Evolutionary conservation across 1,140 invertebrate genomes (phyloP).

Genomic region (Lasioglossum albipes): DNA sequence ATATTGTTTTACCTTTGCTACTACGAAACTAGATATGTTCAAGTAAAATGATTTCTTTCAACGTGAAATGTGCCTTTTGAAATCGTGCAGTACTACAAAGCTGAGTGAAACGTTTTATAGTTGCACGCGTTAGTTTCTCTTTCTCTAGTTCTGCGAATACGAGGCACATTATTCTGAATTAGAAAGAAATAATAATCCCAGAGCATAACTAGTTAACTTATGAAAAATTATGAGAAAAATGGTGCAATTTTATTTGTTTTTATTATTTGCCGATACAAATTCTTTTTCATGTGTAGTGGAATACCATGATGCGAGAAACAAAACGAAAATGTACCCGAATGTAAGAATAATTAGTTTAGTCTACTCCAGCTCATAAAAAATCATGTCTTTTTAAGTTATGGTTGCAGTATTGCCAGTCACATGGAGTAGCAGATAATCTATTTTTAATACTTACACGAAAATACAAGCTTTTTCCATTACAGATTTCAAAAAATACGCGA

Average conservation of each 20-base stretch:
- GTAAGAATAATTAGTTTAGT: slow-evolving; percentile 21
- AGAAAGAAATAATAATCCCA: slow-evolving; percentile 59
- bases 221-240: slow-evolving; percentile 54
- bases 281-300: slow-evolving; percentile 18
- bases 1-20: slow-evolving; percentile 70
- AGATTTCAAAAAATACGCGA: not conserved
- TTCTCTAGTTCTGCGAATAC: slow-evolving; percentile 20
- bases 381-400: not conserved
- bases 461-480: slow-evolving; percentile 10
- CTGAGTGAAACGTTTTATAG: slow-evolving; percentile 29
- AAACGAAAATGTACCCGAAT: not conserved
- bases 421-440: not conserved
- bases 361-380: not conserved
- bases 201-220: slow-evolving; percentile 68
- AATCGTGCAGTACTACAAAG: slow-evolving; percentile 35
- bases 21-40: slow-evolving; percentile 66
- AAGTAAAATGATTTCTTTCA: slow-evolving; percentile 59
- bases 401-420: not conserved
- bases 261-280: slow-evolving; percentile 10
- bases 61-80: slow-evolving; percentile 42
- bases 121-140: not conserved
- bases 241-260: slow-evolving; percentile 68
- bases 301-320: not conserved
- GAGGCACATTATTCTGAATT: slow-evolving; percentile 38
- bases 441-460: not conserved